Conservation (phyloP, 2,113 vertebrate genomes). For the Stercorarius parasiticus region DNA sequence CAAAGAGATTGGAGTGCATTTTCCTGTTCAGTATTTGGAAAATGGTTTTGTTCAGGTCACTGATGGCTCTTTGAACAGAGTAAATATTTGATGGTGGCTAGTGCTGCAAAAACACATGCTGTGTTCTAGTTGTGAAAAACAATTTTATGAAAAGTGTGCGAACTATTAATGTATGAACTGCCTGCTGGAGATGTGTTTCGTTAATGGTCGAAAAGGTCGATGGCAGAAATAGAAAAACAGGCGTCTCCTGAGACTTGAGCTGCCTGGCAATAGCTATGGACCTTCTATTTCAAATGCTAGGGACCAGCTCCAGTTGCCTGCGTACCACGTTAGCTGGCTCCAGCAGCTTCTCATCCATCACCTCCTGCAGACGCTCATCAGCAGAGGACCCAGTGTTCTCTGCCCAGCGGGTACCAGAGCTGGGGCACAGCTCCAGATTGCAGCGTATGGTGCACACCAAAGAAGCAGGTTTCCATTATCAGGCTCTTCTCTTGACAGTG, state of each 20-base stretch:
- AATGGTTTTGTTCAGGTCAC: neutral
- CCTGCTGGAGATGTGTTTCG: neutral
- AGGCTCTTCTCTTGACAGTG: neutral
- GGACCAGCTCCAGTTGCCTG: neutral
- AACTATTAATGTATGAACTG: neutral
- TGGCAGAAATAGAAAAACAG: neutral
- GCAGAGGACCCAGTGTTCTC: neutral
- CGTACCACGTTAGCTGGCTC: neutral
- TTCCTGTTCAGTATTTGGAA: neutral
- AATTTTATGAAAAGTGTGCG: neutral
- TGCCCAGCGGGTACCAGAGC: neutral
- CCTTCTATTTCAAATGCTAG: neutral
- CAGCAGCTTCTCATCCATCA: neutral
- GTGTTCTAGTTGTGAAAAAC: neutral
- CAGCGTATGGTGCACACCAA: neutral
- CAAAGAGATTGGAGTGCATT: neutral
- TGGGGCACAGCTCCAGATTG: neutral
- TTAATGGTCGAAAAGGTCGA: neutral
- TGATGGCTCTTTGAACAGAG: neutral
- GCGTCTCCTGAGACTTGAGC: neutral
- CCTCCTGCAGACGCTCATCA: neutral
- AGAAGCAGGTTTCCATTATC: neutral
- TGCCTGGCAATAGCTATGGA: neutral
- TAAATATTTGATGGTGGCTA: neutral
- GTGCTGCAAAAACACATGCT: neutral